Percentiles rank a stretch among this genome's conserved stretches.
phyloP scores from a whole-genome alignment of 2,888 invertebrate genomes.

The Lasioglossum calceatum region DNA sequence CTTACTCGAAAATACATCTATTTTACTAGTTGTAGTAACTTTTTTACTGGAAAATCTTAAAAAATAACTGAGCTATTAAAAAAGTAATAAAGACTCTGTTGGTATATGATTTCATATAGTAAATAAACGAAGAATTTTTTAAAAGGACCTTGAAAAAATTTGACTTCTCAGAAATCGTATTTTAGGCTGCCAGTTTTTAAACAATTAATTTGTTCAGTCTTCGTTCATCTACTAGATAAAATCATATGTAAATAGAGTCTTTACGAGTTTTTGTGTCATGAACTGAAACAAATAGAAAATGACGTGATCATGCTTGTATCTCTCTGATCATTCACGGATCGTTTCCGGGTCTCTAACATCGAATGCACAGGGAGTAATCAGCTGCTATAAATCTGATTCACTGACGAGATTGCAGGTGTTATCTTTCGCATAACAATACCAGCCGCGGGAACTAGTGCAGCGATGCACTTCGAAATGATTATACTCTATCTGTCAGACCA shows the following conservation, averaged over 20 bases:
- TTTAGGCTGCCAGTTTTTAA: no score
- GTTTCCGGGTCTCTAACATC: not conserved
- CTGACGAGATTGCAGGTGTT: constrained; percentile 1
- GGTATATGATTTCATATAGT: not conserved
- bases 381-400: constrained; percentile 13
- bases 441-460: not conserved
- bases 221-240: no score
- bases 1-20: no score
- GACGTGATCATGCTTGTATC: not conserved
- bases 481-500: not conserved
- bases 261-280: no score
- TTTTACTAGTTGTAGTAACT: not conserved
- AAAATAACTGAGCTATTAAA: no score
- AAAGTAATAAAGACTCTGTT: not conserved
- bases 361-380: not conserved
- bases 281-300: not conserved
- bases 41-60: no score
- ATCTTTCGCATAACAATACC: not conserved
- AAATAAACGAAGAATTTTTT: not conserved
- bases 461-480: not conserved
- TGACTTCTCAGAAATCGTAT: no score
- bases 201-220: no score
- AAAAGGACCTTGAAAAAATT: no score
- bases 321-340: not conserved
- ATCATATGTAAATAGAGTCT: no score